These are phyloP conservation scores for Siniperca chuatsi DNA, from an alignment of 2,113 vertebrate species.

Conservation along the genomic window DNA sequence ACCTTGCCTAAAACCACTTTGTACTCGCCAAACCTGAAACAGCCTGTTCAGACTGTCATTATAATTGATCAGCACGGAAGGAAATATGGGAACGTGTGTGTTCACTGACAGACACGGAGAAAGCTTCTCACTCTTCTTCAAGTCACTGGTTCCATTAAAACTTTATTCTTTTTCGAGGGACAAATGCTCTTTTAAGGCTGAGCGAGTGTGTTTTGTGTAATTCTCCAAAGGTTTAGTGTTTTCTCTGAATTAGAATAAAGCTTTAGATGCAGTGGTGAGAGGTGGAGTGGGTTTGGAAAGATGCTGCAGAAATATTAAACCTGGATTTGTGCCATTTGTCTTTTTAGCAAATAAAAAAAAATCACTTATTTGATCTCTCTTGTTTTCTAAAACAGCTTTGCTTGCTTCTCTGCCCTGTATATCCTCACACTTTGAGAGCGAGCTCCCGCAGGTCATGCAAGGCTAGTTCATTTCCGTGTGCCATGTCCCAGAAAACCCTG, in stretches of 20 bases:
- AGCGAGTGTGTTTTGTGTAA: constrained; percentile 26
- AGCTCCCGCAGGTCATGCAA: constrained; percentile 58
- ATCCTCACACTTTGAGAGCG: constrained; percentile 28
- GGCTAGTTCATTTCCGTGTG: constrained; percentile 75
- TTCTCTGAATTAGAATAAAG: constrained; percentile 49
- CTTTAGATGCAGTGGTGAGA: constrained; percentile 21
- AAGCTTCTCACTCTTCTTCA: constrained; percentile 11
- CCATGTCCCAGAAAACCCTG: constrained; percentile 65
- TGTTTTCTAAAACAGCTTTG: constrained; percentile 42
- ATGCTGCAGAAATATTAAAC: constrained; percentile 45
- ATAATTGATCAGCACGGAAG: constrained; percentile 45
- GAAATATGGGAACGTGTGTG: constrained; percentile 17
- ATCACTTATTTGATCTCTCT: constrained; percentile 34
- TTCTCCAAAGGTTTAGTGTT: constrained; percentile 46
- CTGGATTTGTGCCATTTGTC: constrained; percentile 20
- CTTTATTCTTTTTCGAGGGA: constrained; percentile 30
- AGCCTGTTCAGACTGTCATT: constrained; percentile 36
- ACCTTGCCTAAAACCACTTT: constrained; percentile 52
- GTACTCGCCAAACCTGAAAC: constrained; percentile 26
- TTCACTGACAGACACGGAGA: constrained; percentile 39
- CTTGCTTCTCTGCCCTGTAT: background rate
- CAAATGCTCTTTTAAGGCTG: constrained; percentile 31
- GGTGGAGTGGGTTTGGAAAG: background rate
- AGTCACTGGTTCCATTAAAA: constrained; percentile 55
- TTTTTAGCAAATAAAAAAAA: constrained; percentile 9